Conservation (phyloP, 2,113 vertebrate genomes). For the Oophaga pumilio region DNA sequence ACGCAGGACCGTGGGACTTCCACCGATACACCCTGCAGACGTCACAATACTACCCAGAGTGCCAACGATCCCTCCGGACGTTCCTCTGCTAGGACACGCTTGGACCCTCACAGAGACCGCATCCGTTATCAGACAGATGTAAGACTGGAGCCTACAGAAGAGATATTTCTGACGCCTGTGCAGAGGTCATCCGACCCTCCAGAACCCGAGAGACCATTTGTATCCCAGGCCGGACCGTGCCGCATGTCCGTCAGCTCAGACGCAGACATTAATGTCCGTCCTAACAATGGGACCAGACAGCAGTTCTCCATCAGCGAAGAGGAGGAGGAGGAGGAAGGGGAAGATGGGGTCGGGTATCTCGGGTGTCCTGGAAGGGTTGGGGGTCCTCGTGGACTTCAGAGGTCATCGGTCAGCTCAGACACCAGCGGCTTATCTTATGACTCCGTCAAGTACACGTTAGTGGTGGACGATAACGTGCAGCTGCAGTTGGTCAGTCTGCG, state of each 20-base stretch:
- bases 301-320: slow-evolving; percentile 86
- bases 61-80: slow-evolving; percentile 66
- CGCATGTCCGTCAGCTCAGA: slow-evolving; percentile 94
- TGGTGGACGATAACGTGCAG: slow-evolving; percentile 94
- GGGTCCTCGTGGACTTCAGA: slow-evolving; percentile 65
- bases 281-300: slow-evolving; percentile 79
- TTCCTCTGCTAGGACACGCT: slow-evolving; percentile 65
- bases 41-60: slow-evolving; percentile 77
- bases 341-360: slow-evolving; percentile 81
- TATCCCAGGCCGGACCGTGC: slow-evolving; percentile 84
- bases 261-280: slow-evolving; percentile 83
- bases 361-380: slow-evolving; percentile 70
- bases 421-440: slow-evolving; percentile 94
- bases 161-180: slow-evolving; percentile 94
- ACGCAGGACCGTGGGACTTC: slow-evolving; percentile 95
- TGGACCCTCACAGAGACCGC: slow-evolving; percentile 79
- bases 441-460: slow-evolving; percentile 95
- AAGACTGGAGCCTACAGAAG: slow-evolving; percentile 90
- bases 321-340: slow-evolving; percentile 87
- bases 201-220: slow-evolving; percentile 80
- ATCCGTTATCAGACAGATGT: slow-evolving; percentile 89
- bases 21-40: slow-evolving; percentile 85
- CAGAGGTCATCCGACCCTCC: slow-evolving; percentile 82
- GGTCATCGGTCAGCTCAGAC: slow-evolving; percentile 89
- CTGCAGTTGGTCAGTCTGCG: slow-evolving; percentile 92